phyloP scores from a whole-genome alignment of 1,140 invertebrate species.

The Ceratina australensis region DNA sequence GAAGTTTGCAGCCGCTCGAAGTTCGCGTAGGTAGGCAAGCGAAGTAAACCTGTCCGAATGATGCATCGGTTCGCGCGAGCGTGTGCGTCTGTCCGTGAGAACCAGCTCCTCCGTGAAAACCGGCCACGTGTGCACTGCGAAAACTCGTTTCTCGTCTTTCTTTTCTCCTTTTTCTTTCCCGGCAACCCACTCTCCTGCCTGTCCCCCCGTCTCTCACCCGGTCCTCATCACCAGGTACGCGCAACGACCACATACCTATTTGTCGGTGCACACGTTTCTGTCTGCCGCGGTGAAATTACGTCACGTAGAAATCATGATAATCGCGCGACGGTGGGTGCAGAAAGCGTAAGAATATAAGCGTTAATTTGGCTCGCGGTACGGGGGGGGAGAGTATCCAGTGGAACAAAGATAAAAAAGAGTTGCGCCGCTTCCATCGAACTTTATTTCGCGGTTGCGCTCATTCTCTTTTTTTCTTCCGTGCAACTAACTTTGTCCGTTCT shows the following conservation, averaged over 20 bases:
- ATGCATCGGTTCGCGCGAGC: slow-evolving; percentile 47
- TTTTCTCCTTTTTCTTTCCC: slow-evolving; percentile 7
- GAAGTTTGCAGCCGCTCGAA: slow-evolving; percentile 12
- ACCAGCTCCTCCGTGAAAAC: background rate
- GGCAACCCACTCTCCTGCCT: background rate
- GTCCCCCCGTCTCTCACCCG: background rate
- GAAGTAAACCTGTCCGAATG: slow-evolving; percentile 50
- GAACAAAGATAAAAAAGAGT: background rate
- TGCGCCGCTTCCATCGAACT: background rate
- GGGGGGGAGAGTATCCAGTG: background rate
- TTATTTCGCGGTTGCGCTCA: background rate
- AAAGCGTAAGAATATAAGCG: slow-evolving; percentile 68
- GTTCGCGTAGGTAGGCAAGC: slow-evolving; percentile 15
- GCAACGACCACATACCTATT: background rate
- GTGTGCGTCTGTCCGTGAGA: slow-evolving; percentile 12
- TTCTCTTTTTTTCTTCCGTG: background rate
- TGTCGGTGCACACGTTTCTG: slow-evolving; percentile 22
- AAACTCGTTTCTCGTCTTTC: slow-evolving; percentile 47
- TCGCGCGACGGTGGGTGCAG: slow-evolving; percentile 61
- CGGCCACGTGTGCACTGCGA: slow-evolving; percentile 14
- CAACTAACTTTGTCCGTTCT: no score
- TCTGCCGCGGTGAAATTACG: slow-evolving; percentile 58
- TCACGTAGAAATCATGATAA: slow-evolving; percentile 68
- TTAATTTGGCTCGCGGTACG: slow-evolving; percentile 53
- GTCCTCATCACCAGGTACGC: background rate